Evolutionary conservation across 2,888 invertebrate genomes (phyloP).

Genomic region (Thecophora atra): DNA sequence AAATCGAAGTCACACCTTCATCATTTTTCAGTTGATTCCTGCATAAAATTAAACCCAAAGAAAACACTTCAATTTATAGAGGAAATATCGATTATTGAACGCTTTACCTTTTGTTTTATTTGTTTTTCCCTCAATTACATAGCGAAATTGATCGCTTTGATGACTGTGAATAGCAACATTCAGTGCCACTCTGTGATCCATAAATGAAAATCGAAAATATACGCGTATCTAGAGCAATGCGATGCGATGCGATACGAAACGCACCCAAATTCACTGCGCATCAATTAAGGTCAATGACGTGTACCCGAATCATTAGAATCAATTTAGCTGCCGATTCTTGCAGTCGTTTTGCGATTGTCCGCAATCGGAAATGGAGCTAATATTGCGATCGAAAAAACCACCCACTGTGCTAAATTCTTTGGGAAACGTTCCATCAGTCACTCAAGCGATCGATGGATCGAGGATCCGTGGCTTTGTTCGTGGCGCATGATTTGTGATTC

Average conservation of each 20-base stretch:
- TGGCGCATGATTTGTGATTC: background rate
- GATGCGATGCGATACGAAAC: background rate
- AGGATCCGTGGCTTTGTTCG: background rate
- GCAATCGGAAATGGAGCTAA: constrained; percentile 52
- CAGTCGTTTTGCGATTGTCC: constrained; percentile 47
- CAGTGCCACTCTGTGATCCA: constrained; percentile 9
- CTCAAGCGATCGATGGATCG: background rate
- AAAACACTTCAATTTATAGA: too few species aligned
- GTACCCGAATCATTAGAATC: constrained; percentile 1
- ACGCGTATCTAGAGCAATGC: background rate
- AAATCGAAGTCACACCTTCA: too few species aligned
- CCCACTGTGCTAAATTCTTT: constrained; percentile 18
- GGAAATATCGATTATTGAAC: too few species aligned
- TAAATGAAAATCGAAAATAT: background rate
- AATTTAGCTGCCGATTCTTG: background rate
- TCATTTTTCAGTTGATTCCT: too few species aligned
- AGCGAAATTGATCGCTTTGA: background rate
- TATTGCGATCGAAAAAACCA: constrained; percentile 19
- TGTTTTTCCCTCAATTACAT: background rate
- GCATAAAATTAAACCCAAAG: too few species aligned
- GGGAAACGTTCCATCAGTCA: background rate
- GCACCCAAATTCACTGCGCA: constrained; percentile 10
- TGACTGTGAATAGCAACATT: background rate
- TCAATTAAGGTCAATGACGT: constrained; percentile 41
- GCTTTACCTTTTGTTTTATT: too few species aligned